Evolutionary conservation across 2,797 vertebrate genomes (phyloP), one percentile per base, ranked within the genome.

Genomic region (Gymnothorax reevesii): DNA sequence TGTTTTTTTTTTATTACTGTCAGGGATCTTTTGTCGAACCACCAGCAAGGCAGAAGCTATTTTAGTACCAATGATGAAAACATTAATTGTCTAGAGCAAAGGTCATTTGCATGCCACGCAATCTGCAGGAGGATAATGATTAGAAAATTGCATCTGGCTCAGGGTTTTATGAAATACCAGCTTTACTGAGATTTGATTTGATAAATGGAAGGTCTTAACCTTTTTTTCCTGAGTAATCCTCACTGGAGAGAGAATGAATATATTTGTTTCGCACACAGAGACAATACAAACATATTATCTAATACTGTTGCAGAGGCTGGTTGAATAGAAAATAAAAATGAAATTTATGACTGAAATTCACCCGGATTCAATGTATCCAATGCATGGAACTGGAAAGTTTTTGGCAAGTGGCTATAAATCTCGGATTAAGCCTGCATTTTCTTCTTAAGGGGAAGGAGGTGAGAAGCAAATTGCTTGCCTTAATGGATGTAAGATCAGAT

Each of bases 171-270:
- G 84, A 92, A 92, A 92, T 87, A 82, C 83, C 90, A 89, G 93
- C 91, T 93, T 93, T 90, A 90, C 91, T 84, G 86, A 91, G 94
- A 93, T 90, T 87, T 88, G 71, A 93, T 92, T 92, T 83, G 91
- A 88, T 83, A 90, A 92, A 91, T 82, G 86, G 88, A 89, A 80
- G 75, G 84, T 82, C 88, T 90, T 71, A 92, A 92, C 89, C 91
- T 91, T 92, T 86, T 17, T 88, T 90, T 90, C 85, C 33, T 9
- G 77, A 84, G 42, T 93, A 92, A 95, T 93, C 93, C 90, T 88
- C 87, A 82, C 85, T 84, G 88, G 85, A 87, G 90, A 93, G 87
- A 88, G 88, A 92, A 90, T 88, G 90, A 91, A 91, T 91, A 90
- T 91, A 89, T 92, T 90, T 90, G 87, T 92, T 90, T 90, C 87